Conservation (phyloP, 2,888 invertebrate species). For the Pollenia amentaria region DNA sequence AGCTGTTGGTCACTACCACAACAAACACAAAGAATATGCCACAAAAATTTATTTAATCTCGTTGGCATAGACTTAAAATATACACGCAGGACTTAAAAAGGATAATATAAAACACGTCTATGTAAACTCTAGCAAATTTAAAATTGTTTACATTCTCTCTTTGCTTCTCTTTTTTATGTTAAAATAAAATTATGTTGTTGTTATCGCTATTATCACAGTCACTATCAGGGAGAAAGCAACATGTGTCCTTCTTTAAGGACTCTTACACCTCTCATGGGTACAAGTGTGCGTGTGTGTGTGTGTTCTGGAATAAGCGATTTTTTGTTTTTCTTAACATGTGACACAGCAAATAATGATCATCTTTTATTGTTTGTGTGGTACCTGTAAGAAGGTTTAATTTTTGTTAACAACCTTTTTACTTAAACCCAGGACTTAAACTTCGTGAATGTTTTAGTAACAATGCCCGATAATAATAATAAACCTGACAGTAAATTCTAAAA, state of each 20-base stretch:
- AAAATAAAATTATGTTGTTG: neutral
- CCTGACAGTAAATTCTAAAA: slow-evolving; percentile 3
- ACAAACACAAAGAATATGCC: slow-evolving; percentile 19
- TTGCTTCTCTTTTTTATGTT: neutral
- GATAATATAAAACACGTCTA: neutral
- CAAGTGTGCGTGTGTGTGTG: neutral
- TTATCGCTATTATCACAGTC: neutral
- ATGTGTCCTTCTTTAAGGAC: slow-evolving; percentile 15
- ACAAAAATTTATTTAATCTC: slow-evolving; percentile 39
- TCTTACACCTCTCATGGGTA: neutral
- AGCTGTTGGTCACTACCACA: slow-evolving; percentile 37
- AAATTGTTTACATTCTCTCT: neutral
- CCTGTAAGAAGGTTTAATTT: slow-evolving; percentile 1
- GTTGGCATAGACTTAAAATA: neutral
- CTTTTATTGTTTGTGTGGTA: slow-evolving; percentile 3
- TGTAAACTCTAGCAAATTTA: neutral
- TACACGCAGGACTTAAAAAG: neutral
- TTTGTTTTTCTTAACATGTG: slow-evolving; percentile 4
- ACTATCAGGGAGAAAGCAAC: neutral
- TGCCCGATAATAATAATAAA: neutral
- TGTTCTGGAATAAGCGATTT: neutral
- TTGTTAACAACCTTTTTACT: neutral
- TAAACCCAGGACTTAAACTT: neutral
- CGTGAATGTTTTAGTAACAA: neutral
- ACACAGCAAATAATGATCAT: slow-evolving; percentile 8